These are phyloP conservation scores for Triplophysa bombifrons DNA, from an alignment of 2,797 vertebrate species.

Conservation along the genomic window DNA sequence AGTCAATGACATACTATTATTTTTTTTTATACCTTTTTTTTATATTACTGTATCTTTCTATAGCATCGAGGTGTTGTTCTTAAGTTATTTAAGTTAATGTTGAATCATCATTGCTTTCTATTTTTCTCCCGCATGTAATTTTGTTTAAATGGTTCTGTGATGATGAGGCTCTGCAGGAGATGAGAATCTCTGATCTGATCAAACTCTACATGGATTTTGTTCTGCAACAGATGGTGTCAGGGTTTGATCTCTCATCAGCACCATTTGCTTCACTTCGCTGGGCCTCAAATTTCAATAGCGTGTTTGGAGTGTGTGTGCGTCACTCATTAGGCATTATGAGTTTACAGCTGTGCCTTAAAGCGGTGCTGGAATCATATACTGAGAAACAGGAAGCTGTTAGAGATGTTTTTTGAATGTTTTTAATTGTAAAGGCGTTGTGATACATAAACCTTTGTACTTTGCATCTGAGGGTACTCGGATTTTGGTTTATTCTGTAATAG, in stretches of 20 bases:
- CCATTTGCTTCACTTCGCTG: constrained; percentile 32
- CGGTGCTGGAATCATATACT: neutral
- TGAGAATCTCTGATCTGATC: constrained; percentile 22
- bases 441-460: neutral
- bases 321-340: constrained; percentile 9
- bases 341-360: neutral
- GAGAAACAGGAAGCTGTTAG: neutral
- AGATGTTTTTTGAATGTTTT: neutral
- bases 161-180: constrained; percentile 32
- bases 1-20: neutral
- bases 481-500: neutral
- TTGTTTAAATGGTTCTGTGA: constrained; percentile 32
- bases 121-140: neutral
- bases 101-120: neutral
- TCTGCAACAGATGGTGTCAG: constrained; percentile 47
- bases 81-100: neutral
- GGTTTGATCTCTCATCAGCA: constrained; percentile 13
- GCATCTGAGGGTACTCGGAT: neutral
- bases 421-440: neutral
- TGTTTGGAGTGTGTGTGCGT: neutral
- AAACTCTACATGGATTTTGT: constrained; percentile 27
- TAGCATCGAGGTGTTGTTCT: neutral
- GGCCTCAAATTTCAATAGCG: constrained; percentile 25
- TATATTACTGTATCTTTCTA: neutral
- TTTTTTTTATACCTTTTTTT: neutral